A percentile compares a stretch with the other conserved stretches of the same genome.
phyloP scores from a whole-genome alignment of 2,113 vertebrate genomes.

The Equus przewalskii region DNA sequence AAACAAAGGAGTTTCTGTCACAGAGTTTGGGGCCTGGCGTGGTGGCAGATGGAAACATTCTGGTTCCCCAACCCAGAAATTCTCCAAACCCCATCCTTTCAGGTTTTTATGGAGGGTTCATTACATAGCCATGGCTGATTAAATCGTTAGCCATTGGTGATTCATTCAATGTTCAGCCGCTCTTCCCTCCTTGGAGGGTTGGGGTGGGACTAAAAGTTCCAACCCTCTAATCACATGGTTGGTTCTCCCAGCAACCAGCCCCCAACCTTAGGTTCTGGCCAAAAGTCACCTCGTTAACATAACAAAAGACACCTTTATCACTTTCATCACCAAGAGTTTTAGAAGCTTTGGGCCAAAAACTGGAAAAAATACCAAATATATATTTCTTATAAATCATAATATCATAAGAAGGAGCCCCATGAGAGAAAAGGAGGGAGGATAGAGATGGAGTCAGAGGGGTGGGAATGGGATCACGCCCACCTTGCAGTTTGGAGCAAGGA shows the following conservation, averaged over 20 bases:
- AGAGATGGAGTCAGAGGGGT: not conserved
- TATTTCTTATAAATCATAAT: not conserved
- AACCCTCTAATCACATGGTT: not conserved
- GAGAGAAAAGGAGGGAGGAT: not conserved
- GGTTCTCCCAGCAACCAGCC: not conserved
- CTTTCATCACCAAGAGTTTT: not conserved
- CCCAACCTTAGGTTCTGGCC: not conserved
- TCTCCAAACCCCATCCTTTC: not conserved
- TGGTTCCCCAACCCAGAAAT: not conserved
- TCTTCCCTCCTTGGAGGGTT: too few species aligned
- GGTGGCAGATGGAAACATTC: not conserved
- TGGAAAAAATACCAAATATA: too few species aligned
- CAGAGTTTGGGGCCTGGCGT: not conserved
- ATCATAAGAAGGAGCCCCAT: not conserved
- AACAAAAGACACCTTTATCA: not conserved
- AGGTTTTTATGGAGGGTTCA: not conserved
- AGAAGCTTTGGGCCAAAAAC: too few species aligned
- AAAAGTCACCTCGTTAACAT: not conserved
- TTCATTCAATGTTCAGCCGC: too few species aligned
- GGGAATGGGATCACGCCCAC: not conserved
- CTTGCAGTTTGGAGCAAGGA: not conserved
- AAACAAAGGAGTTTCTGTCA: not conserved
- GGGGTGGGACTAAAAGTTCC: not conserved
- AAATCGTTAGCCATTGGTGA: not conserved
- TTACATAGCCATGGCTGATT: not conserved